Percentiles rank a stretch among this genome's conserved stretches.
Conservation (phyloP, 2,888 invertebrate genomes). For the Ceraclea dissimilis region DNA sequence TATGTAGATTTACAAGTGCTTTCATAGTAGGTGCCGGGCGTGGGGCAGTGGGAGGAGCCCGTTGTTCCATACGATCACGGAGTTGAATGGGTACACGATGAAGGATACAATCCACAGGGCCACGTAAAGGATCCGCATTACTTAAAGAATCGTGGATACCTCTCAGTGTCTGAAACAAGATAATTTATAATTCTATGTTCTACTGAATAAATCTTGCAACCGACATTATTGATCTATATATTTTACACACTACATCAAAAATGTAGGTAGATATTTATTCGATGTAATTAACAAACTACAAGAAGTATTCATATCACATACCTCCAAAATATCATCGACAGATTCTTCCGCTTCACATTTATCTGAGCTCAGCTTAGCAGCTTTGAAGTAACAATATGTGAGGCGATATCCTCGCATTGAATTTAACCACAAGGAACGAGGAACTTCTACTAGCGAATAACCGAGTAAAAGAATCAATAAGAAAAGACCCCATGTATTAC, state of each 20-base stretch:
- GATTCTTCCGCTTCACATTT: constrained; percentile 96
- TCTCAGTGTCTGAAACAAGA: constrained; percentile 64
- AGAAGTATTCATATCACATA: too few species aligned
- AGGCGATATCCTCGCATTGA: constrained; percentile 79
- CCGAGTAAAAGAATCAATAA: constrained; percentile 83
- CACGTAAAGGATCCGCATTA: constrained; percentile 65
- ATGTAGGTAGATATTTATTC: too few species aligned
- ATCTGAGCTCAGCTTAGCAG: constrained; percentile 88
- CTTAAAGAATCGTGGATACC: constrained; percentile 71
- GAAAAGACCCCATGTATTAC: constrained; percentile 99
- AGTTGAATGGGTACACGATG: constrained; percentile 78
- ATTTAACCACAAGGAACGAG: constrained; percentile 84
- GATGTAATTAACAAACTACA: too few species aligned
- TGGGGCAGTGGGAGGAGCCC: constrained; percentile 52
- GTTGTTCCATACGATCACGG: constrained; percentile 64
- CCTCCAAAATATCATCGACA: constrained; percentile 90
- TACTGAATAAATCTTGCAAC: not conserved
- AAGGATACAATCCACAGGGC: constrained; percentile 81
- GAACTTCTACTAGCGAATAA: constrained; percentile 94
- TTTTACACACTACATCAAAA: too few species aligned
- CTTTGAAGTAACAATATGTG: constrained; percentile 84
- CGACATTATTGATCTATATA: too few species aligned
- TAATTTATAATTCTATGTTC: constrained; percentile 1
- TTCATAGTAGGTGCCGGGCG: constrained; percentile 70
- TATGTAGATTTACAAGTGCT: constrained; percentile 81